phyloP scores from a whole-genome alignment of 2,113 vertebrate genomes.

The Lophochroa leadbeateri region DNA sequence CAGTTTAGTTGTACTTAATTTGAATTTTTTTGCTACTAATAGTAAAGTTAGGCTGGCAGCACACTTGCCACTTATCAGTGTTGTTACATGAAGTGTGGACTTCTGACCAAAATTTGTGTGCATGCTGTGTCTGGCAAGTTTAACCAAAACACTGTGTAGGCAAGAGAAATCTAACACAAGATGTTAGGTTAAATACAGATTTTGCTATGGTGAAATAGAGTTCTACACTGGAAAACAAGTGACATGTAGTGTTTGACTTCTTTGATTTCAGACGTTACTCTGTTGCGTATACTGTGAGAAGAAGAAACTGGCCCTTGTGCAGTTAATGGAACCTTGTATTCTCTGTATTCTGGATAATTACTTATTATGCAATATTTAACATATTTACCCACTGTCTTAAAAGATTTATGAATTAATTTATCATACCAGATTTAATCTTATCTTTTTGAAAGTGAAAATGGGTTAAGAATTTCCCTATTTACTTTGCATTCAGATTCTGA shows the following conservation, averaged over 20 bases:
- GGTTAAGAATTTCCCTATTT: slow-evolving; percentile 6
- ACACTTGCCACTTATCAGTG: neutral
- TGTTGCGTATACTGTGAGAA: neutral
- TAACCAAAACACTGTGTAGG: neutral
- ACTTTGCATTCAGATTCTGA: slow-evolving; percentile 14
- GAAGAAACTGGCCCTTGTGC: neutral
- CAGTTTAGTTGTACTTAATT: neutral
- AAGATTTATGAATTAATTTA: neutral
- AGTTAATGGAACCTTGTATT: neutral
- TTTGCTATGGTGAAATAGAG: neutral
- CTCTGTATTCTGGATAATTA: neutral
- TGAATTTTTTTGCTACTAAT: neutral
- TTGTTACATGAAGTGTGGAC: neutral
- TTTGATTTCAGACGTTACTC: neutral
- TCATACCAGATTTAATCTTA: neutral
- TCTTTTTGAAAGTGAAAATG: neutral
- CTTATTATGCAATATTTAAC: neutral
- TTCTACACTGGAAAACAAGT: neutral
- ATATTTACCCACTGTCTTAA: neutral
- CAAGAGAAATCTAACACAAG: neutral
- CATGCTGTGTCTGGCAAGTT: neutral
- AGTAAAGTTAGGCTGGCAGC: neutral
- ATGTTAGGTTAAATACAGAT: neutral
- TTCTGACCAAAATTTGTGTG: neutral
- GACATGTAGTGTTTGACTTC: neutral